Percentiles rank a stretch among this genome's conserved stretches.
These are phyloP conservation scores for Chinchilla lanigera DNA, from an alignment of 2,113 vertebrate genomes.

Conservation along the genomic window DNA sequence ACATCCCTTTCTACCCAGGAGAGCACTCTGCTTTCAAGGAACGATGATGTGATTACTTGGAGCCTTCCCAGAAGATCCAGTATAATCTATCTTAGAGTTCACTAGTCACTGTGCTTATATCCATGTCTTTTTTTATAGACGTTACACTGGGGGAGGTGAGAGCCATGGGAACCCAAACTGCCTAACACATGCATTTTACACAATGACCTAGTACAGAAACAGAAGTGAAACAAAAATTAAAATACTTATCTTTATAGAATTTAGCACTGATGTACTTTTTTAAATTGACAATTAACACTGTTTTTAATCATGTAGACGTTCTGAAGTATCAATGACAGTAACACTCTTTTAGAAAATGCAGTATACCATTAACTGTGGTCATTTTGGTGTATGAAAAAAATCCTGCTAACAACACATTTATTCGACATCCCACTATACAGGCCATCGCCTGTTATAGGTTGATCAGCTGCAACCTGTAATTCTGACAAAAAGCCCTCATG, in stretches of 20 bases:
- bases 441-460: too few relatives aligned
- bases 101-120: neutral
- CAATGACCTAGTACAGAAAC: neutral
- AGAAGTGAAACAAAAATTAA: slow-evolving; percentile 17
- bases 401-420: neutral
- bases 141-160: neutral
- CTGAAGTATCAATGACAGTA: neutral
- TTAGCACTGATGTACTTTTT: neutral
- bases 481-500: neutral
- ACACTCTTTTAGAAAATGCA: neutral
- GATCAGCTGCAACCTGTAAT: neutral
- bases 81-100: slow-evolving; percentile 1
- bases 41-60: neutral
- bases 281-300: neutral
- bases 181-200: neutral
- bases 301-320: neutral
- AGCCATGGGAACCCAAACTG: neutral
- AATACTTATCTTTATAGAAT: neutral
- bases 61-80: neutral
- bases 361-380: neutral
- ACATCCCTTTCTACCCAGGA: neutral
- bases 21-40: slow-evolving; percentile 13
- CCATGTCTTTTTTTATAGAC: neutral
- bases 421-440: neutral
- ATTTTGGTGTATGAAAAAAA: neutral